phyloP scores from a whole-genome alignment of 2,113 vertebrate species.

The Pyxicephalus adspersus region DNA sequence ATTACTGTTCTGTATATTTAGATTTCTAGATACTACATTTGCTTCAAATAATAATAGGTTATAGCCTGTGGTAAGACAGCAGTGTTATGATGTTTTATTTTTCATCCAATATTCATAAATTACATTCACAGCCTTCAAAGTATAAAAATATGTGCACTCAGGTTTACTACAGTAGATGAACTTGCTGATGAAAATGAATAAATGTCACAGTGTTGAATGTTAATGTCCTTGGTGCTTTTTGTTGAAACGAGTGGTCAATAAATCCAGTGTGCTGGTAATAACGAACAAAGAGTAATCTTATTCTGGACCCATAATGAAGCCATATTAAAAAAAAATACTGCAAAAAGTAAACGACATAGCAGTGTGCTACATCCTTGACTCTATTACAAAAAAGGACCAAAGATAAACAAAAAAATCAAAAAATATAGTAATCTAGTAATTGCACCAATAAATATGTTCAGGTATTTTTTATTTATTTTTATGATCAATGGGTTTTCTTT shows the following conservation, averaged over 20 bases:
- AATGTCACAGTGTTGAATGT: constrained; percentile 46
- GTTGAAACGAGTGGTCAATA: constrained; percentile 57
- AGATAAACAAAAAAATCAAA: constrained; percentile 60
- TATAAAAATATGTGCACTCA: constrained; percentile 9
- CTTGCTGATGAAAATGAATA: constrained; percentile 50
- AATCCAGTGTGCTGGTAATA: constrained; percentile 60
- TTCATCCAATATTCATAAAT: neutral
- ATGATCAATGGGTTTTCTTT: neutral
- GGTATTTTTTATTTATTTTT: constrained; percentile 35
- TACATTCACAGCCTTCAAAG: neutral
- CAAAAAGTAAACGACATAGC: constrained; percentile 59
- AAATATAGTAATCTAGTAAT: constrained; percentile 64
- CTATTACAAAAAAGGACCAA: constrained; percentile 39
- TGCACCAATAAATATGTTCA: constrained; percentile 60
- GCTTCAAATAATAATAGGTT: too few species aligned
- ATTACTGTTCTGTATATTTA: too few species aligned
- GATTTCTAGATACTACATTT: too few species aligned
- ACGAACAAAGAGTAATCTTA: constrained; percentile 60
- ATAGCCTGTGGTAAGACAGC: neutral
- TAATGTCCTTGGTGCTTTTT: constrained; percentile 57
- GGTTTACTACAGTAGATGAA: constrained; percentile 13
- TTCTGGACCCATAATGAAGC: constrained; percentile 50
- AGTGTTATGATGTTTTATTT: neutral
- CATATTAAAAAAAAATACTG: constrained; percentile 59
- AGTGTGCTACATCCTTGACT: constrained; percentile 62